phyloP scores from a whole-genome alignment of 2,113 vertebrate species.

The Rana temporaria region DNA sequence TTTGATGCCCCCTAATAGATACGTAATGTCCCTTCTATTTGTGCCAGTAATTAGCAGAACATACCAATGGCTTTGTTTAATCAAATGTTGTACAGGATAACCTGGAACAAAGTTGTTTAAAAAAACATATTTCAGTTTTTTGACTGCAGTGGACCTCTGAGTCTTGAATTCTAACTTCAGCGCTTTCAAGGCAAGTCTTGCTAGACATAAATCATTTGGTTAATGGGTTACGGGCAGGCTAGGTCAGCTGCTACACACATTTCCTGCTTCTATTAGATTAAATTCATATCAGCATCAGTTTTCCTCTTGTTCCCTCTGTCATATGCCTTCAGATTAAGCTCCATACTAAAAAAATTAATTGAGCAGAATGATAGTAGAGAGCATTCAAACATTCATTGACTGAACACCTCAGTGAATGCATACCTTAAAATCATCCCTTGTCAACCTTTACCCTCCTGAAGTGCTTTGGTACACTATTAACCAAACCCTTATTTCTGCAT shows the following conservation, averaged over 20 bases:
- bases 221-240: constrained; percentile 66
- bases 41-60: too few relatives aligned
- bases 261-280: constrained; percentile 78
- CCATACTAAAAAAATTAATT: constrained; percentile 78
- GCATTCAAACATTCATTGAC: constrained; percentile 75
- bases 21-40: too few relatives aligned
- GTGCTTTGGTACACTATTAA: neutral
- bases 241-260: constrained; percentile 74
- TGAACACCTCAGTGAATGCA: constrained; percentile 74
- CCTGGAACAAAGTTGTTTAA: too few relatives aligned
- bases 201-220: constrained; percentile 49
- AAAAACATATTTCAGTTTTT: neutral
- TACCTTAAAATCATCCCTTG: constrained; percentile 4
- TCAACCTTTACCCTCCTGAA: constrained; percentile 17
- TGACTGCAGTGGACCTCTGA: neutral
- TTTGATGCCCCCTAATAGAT: too few relatives aligned
- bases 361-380: constrained; percentile 75
- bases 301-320: constrained; percentile 75
- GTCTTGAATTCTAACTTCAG: neutral
- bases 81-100: too few relatives aligned
- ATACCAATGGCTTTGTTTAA: too few relatives aligned
- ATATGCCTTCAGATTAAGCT: constrained; percentile 71
- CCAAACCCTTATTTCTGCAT: neutral
- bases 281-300: constrained; percentile 75
- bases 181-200: neutral